Evolutionary conservation across 2,888 invertebrate genomes (phyloP).

Genomic region (Microctonus hyperodae): DNA sequence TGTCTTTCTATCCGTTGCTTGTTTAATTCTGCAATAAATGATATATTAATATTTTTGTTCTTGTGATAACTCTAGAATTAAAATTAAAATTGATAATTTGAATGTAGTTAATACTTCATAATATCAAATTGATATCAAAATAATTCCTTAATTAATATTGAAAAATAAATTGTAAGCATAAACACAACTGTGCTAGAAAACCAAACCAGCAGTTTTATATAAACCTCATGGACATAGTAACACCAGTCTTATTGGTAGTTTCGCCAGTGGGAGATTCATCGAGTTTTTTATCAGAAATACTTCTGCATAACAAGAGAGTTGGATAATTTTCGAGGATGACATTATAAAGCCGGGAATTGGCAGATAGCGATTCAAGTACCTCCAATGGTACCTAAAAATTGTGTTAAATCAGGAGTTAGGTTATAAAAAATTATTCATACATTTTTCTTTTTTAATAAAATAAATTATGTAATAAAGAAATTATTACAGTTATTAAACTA

Average conservation of each 20-base stretch:
- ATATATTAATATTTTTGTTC: slow-evolving; percentile 14
- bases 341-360: slow-evolving; percentile 73
- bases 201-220: slow-evolving; percentile 43
- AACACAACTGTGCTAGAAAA: no score
- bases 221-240: slow-evolving; percentile 71
- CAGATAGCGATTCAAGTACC: slow-evolving; percentile 70
- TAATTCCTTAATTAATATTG: slow-evolving; percentile 31
- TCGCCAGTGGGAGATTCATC: slow-evolving; percentile 55
- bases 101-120: no score
- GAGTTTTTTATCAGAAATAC: slow-evolving; percentile 72
- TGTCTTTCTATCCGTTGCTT: slow-evolving; percentile 49
- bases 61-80: no score
- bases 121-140: no score
- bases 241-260: slow-evolving; percentile 65
- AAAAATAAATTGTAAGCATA: slow-evolving; percentile 45
- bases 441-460: no score
- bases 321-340: slow-evolving; percentile 79
- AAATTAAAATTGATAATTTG: no score
- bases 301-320: slow-evolving; percentile 70
- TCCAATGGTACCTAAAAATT: slow-evolving; percentile 68
- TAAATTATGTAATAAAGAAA: neutral
- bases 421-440: no score
- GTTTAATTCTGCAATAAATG: slow-evolving; percentile 51
- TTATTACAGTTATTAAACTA: neutral
- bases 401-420: no score